A percentile compares a stretch with the other conserved stretches of the same genome.
phyloP scores from a whole-genome alignment of 2,797 vertebrate genomes.

The Setipinna tenuifilis region DNA sequence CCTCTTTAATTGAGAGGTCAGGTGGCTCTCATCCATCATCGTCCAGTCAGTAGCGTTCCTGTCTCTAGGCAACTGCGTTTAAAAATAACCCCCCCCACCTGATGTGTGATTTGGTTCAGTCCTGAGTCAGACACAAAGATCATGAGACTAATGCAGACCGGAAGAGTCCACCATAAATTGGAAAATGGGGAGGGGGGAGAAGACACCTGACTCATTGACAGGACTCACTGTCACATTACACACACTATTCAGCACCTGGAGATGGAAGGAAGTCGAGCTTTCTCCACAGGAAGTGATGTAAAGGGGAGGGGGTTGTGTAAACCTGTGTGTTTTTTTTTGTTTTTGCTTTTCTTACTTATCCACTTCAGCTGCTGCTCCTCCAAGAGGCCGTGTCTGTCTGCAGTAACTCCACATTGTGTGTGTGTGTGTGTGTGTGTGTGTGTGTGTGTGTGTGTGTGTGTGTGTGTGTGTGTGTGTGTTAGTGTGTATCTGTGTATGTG shows the following conservation, averaged over 20 bases:
- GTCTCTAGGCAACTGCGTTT: constrained; percentile 4
- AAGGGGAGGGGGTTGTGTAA: neutral
- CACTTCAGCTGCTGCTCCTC: neutral
- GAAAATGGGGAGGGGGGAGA: neutral
- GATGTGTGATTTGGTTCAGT: constrained; percentile 18
- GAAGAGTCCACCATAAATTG: neutral
- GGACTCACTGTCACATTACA: constrained; percentile 12
- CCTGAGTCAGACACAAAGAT: constrained; percentile 19
- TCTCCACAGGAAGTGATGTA: constrained; percentile 12
- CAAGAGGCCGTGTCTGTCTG: neutral
- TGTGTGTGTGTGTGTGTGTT: neutral
- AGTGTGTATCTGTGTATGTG: neutral
- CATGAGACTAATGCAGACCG: constrained; percentile 5
- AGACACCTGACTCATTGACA: neutral
- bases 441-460: constrained; percentile 3
- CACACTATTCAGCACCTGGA: constrained; percentile 21
- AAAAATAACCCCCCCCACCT: neutral
- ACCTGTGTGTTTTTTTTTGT: neutral
- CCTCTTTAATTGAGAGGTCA: neutral
- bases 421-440: constrained; percentile 11
- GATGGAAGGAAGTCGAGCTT: neutral
- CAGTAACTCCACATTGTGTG: neutral
- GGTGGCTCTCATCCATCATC: neutral
- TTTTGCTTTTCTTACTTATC: neutral
- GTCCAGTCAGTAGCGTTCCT: neutral